Evolutionary conservation across 2,888 invertebrate genomes (phyloP), one percentile per base, ranked within the genome.

Genomic region (Pristionchus fissidentatus): DNA sequence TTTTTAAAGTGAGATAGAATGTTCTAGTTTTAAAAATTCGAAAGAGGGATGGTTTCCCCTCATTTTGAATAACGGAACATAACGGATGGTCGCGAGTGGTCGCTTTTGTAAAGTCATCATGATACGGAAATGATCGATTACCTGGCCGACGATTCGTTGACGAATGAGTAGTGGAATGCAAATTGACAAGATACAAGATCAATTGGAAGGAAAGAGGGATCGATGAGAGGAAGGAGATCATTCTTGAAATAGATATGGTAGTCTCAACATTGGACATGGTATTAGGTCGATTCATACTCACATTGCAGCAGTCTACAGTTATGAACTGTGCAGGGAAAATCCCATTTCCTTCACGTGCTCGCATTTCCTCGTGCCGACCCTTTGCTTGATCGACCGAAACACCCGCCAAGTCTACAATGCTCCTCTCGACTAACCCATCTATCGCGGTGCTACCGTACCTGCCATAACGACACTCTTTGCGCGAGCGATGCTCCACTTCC

Each of bases 151-250:
- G 94, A 93, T 85, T 96, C 93, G 84, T 96, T 95, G 93, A 97
- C 97, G 93, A 97, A 98, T 5, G 92, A 89, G 84, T 99, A 99
- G 93, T 99, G 99, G 92, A 99, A 95, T 35, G 97, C 96, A 94
- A 99, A 99, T 93, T 99, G 99, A 92, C 97, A 97, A 92, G 97
- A 97, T 0, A 96, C 96, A 62, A 99, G 92, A 93, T 99, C 96
- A 91, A 98, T 95, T 90, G 85, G 87, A n/a, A 66, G 82, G 43
- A 52, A 82, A 3, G 70, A n/a, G 3, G 66, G 35, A 19, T 60
- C 43, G n/a, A 82, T 70, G 22, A 70, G 35, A 0, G 66, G 52
- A 15, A 22, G 4, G 26, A 82, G 52, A 35, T 82, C 82, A 26
- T 57, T 55, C 82, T 77, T 46, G 41, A 19, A 38, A 66, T 22